Conservation (phyloP, 2,113 vertebrate genomes). For the Rattus norvegicus region GRCr8 NC_086026.1:18701001-18701500, state of each 20-base stretch:
- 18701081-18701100: slow-evolving; percentile 30
- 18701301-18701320: slow-evolving; percentile 47
- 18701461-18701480: slow-evolving; percentile 18
- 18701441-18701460: slow-evolving; percentile 51
- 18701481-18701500: slow-evolving; percentile 25
- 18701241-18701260: neutral
- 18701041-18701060: neutral
- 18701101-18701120: neutral
- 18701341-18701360: slow-evolving; percentile 11
- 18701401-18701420: slow-evolving; percentile 7
- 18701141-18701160: neutral
- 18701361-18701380: neutral
- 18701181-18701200: neutral
- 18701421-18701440: slow-evolving; percentile 16
- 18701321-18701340: slow-evolving; percentile 8
- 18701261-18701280: neutral
- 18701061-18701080: slow-evolving; percentile 40
- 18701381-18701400: slow-evolving; percentile 10
- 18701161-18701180: neutral
- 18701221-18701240: slow-evolving; percentile 7
- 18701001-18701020: slow-evolving; percentile 17
- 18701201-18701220: neutral
- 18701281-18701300: slow-evolving; percentile 52
- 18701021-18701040: slow-evolving; percentile 53
- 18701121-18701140: neutral